Percentiles rank a stretch among this genome's conserved stretches.
Conservation (phyloP, 2,113 vertebrate genomes). For the Catagonus wagneri region DNA sequence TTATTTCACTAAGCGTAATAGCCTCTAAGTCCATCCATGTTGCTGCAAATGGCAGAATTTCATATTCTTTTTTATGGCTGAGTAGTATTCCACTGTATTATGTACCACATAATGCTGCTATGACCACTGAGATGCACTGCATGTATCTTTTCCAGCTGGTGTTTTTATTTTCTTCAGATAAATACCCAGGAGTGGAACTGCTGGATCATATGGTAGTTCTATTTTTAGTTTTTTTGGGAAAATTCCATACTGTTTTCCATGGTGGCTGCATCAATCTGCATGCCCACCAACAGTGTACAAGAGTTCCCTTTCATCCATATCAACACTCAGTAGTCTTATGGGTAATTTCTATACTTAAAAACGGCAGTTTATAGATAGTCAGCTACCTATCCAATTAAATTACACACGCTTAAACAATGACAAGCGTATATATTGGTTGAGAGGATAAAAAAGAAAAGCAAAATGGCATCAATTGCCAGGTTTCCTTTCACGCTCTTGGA, state of each 20-base stretch:
- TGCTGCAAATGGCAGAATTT: not conserved
- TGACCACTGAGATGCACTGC: not conserved
- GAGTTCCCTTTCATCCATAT: not conserved
- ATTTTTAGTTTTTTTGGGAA: not conserved
- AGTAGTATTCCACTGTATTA: not conserved
- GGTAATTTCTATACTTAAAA: not conserved
- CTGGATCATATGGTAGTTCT: not conserved
- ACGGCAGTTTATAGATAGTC: not conserved
- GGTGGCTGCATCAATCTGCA: not conserved
- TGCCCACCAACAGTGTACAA: not conserved
- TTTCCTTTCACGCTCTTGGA: not conserved
- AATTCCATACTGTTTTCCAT: not conserved
- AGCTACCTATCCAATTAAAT: not conserved
- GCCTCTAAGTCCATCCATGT: not conserved
- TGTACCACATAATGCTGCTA: not conserved
- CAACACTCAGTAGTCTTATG: not conserved
- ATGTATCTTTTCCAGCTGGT: not conserved
- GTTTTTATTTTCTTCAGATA: no score
- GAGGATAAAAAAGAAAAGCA: not conserved
- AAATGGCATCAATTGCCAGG: not conserved
- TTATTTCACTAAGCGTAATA: not conserved
- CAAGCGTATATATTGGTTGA: not conserved
- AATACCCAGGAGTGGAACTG: not conserved
- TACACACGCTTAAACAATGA: conserved; percentile 15
- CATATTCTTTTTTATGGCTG: not conserved